Evolutionary conservation across 2,113 vertebrate genomes (phyloP).

Genomic region (Tetrax tetrax): DNA sequence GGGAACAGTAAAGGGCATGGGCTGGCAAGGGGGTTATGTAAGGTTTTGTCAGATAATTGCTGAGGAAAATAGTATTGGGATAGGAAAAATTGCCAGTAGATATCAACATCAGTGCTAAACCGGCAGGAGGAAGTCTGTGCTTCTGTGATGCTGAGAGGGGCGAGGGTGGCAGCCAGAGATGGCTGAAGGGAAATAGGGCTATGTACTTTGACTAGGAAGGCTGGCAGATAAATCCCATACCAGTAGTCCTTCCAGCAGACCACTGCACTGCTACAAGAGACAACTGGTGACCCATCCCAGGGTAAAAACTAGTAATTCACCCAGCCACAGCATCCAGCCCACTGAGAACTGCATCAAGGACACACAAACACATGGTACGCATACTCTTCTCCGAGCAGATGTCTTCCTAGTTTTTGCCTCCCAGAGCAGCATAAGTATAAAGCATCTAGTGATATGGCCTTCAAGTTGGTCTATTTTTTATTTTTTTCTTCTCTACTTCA

Average conservation of each 20-base stretch:
- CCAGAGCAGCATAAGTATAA: not conserved
- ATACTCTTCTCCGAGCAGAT: not conserved
- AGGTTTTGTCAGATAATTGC: not conserved
- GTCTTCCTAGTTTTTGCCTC: not conserved
- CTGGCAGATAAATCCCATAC: not conserved
- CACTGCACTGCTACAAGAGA: not conserved
- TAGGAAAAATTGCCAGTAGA: not conserved
- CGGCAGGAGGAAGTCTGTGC: not conserved
- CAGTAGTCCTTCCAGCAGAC: not conserved
- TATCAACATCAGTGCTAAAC: rapidly evolving
- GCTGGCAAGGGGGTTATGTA: not conserved
- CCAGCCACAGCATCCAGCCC: not conserved
- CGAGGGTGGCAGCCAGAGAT: not conserved
- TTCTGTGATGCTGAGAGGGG: not conserved
- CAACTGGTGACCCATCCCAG: not conserved
- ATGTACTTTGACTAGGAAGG: not conserved
- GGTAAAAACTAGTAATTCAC: not conserved
- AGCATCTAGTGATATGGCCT: not conserved
- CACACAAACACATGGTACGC: rapidly evolving
- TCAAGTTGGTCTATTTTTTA: not conserved
- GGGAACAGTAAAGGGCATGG: not conserved
- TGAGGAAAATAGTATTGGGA: not conserved
- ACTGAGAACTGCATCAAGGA: not conserved
- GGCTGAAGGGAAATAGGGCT: not conserved
- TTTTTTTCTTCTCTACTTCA: not conserved